phyloP scores from a whole-genome alignment of 2,113 vertebrate species.

The human (Homo sapiens) region DNA sequence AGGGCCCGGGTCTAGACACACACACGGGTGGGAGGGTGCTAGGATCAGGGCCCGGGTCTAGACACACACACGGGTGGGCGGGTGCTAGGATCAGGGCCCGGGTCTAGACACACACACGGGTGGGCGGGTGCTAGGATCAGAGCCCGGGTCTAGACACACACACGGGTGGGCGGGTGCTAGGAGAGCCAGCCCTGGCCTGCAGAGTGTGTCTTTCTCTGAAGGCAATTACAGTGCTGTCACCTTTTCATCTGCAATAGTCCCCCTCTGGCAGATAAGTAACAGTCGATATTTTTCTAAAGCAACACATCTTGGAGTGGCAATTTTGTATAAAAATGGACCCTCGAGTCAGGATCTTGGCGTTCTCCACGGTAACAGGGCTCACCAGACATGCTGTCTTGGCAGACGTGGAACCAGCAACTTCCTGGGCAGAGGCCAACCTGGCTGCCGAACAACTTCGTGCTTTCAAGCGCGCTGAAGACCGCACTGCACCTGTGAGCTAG shows the following conservation, averaged over 20 bases:
- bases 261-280: not conserved
- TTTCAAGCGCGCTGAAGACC: conserved; percentile 80
- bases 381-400: conserved; percentile 68
- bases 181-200: not conserved
- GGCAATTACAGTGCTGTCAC: accelerated
- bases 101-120: no score
- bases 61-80: accelerated
- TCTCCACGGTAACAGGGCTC: not conserved
- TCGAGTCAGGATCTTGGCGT: accelerated
- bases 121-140: no score
- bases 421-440: conserved; percentile 45
- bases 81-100: accelerated
- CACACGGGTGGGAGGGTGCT: no score
- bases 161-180: accelerated
- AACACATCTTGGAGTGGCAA: accelerated
- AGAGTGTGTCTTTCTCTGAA: accelerated
- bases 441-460: conserved; percentile 70
- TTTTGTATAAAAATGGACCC: accelerated
- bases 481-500: conserved; percentile 77
- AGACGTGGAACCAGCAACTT: not conserved
- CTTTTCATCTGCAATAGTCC: no score
- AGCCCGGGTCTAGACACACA: accelerated
- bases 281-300: no score
- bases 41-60: accelerated
- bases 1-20: no score